Percentiles rank a stretch among this genome's conserved stretches.
Conservation (phyloP, 2,888 invertebrate genomes). For the Eumerus sabulonum region DNA sequence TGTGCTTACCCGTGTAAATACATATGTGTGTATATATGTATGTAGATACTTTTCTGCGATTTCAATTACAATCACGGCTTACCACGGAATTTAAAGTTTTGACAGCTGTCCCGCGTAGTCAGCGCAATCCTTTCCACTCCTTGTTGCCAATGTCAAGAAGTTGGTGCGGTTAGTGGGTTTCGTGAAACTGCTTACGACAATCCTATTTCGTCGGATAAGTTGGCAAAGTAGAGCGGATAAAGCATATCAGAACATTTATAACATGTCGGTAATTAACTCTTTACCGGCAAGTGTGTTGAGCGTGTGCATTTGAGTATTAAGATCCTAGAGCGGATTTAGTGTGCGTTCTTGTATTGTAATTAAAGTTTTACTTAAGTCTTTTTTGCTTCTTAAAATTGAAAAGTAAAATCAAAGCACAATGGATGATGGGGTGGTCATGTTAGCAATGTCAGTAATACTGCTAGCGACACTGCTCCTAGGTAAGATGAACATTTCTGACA, state of each 20-base stretch:
- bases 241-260: constrained; percentile 47
- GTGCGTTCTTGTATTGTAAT: constrained; percentile 62
- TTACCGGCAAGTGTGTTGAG: too few species aligned
- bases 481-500: constrained; percentile 21
- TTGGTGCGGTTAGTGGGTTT: too few species aligned
- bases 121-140: too few species aligned
- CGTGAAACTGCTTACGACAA: too few species aligned
- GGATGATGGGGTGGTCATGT: constrained; percentile 56
- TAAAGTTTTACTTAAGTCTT: constrained; percentile 64
- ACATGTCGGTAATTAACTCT: constrained; percentile 45
- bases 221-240: constrained; percentile 1
- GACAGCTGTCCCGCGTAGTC: too few species aligned
- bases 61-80: constrained; percentile 6
- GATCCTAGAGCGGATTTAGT: constrained; percentile 24
- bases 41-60: background rate
- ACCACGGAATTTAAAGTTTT: too few species aligned
- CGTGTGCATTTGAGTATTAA: too few species aligned
- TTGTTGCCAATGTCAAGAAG: too few species aligned
- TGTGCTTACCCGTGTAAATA: too few species aligned
- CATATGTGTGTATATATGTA: too few species aligned
- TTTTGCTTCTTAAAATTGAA: constrained; percentile 51
- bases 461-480: constrained; percentile 42
- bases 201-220: too few species aligned
- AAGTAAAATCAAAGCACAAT: constrained; percentile 37
- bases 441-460: constrained; percentile 38